A percentile compares a stretch with the other conserved stretches of the same genome.
phyloP scores from a whole-genome alignment of 2,113 vertebrate species.

The Ictalurus furcatus region DNA sequence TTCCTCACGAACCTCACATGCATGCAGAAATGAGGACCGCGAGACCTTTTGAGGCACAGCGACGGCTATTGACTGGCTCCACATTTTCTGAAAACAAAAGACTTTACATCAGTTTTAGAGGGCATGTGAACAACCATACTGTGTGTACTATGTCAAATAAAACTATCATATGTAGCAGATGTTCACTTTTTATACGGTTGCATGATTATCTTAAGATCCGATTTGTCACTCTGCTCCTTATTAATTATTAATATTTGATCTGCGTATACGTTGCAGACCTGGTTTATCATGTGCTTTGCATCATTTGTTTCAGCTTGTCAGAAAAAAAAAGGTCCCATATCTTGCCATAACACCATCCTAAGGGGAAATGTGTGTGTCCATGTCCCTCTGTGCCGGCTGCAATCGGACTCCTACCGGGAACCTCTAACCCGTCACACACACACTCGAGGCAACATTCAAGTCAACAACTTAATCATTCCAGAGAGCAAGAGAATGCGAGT shows the following conservation, averaged over 20 bases:
- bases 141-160: not conserved
- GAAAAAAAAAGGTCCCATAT: not conserved
- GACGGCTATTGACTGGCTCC: not conserved
- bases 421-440: conserved; percentile 27
- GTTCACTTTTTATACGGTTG: not conserved
- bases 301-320: not conserved
- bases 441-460: conserved; percentile 40
- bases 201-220: not conserved
- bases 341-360: not conserved
- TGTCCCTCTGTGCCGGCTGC: conserved; percentile 40
- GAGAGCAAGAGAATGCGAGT: not conserved
- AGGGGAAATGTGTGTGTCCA: not conserved
- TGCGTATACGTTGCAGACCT: not conserved
- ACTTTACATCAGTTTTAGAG: too few relatives aligned
- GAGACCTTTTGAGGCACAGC: not conserved
- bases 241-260: too few relatives aligned
- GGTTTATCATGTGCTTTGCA: not conserved
- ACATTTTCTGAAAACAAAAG: not conserved
- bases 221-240: not conserved
- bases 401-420: conserved; percentile 31
- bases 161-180: not conserved
- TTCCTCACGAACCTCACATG: not conserved
- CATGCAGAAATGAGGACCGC: not conserved
- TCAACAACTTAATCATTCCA: conserved; percentile 42
- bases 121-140: not conserved